Conservation (phyloP, 2,113 vertebrate genomes). For the Lagopus muta region DNA sequence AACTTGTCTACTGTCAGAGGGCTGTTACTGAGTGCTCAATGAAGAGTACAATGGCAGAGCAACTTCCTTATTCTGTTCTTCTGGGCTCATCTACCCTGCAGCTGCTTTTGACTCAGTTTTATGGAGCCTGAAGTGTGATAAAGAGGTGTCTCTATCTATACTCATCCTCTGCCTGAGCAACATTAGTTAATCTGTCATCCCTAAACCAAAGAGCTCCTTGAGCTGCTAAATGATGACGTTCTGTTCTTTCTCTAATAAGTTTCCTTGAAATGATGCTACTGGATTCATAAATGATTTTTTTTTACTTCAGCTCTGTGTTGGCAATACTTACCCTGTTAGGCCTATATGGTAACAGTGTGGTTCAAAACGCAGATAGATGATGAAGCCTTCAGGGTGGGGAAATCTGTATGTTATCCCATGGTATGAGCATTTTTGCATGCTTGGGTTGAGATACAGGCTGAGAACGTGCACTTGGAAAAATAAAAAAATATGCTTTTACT, state of each 20-base stretch:
- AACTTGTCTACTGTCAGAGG: not conserved
- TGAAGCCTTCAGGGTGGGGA: not conserved
- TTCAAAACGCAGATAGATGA: fast-evolving
- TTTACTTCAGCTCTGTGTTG: not conserved
- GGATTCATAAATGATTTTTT: not conserved
- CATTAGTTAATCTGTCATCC: not conserved
- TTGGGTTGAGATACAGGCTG: not conserved
- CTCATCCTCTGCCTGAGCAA: fast-evolving
- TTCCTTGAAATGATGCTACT: not conserved
- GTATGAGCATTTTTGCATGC: not conserved
- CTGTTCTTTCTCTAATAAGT: not conserved
- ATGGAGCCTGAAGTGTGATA: not conserved
- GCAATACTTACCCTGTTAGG: not conserved
- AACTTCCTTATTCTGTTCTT: fast-evolving
- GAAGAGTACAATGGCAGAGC: not conserved
- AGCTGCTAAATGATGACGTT: not conserved
- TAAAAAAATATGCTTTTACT: not conserved
- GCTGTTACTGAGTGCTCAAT: not conserved
- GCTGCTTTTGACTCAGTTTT: not conserved
- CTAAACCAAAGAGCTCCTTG: not conserved
- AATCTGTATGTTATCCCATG: not conserved
- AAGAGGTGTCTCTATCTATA: not conserved
- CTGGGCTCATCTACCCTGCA: not conserved
- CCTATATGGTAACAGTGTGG: not conserved
- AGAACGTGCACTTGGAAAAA: not conserved